Conservation (phyloP, 1,140 invertebrate genomes). For the Orussus abietinus region DNA sequence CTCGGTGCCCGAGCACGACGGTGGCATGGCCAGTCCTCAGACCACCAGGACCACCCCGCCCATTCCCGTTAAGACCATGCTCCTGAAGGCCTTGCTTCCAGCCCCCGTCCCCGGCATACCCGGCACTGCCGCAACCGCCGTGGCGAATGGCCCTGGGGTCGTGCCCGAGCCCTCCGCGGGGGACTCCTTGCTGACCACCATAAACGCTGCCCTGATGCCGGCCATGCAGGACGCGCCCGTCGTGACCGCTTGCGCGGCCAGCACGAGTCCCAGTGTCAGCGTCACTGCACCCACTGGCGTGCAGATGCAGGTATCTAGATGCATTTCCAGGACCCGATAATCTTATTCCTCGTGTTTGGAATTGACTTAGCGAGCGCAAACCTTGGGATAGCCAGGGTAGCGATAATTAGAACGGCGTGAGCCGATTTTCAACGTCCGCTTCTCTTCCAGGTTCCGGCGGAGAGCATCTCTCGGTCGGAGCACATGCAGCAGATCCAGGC, state of each 20-base stretch:
- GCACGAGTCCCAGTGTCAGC: conserved; percentile 22
- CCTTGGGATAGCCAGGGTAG: conserved; percentile 23
- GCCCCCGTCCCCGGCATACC: conserved; percentile 31
- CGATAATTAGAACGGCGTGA: conserved; percentile 32
- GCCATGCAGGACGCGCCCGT: conserved; percentile 59
- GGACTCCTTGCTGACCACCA: conserved; percentile 54
- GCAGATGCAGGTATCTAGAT: no score
- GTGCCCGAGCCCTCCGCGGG: conserved; percentile 39
- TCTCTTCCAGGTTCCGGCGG: no score
- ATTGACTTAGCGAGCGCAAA: not conserved
- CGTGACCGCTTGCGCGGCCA: conserved; percentile 21
- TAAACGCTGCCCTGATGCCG: conserved; percentile 47
- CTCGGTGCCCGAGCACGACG: conserved; percentile 33
- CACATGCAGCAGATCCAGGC: conserved; percentile 33
- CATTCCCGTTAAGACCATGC: conserved; percentile 48
- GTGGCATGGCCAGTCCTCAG: conserved; percentile 33
- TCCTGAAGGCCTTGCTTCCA: conserved; percentile 55
- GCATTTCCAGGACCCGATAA: not conserved
- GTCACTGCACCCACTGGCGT: conserved; percentile 32
- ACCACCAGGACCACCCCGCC: conserved; percentile 42
- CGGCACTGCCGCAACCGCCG: conserved; percentile 25
- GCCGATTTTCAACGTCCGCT: no score
- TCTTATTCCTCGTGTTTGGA: not conserved
- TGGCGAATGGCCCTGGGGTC: conserved; percentile 26
- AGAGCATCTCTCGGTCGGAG: no score